Percentiles rank a stretch among this genome's conserved stretches.
Conservation (phyloP, 2,797 vertebrate genomes). For the Fistularia tabacaria region DNA sequence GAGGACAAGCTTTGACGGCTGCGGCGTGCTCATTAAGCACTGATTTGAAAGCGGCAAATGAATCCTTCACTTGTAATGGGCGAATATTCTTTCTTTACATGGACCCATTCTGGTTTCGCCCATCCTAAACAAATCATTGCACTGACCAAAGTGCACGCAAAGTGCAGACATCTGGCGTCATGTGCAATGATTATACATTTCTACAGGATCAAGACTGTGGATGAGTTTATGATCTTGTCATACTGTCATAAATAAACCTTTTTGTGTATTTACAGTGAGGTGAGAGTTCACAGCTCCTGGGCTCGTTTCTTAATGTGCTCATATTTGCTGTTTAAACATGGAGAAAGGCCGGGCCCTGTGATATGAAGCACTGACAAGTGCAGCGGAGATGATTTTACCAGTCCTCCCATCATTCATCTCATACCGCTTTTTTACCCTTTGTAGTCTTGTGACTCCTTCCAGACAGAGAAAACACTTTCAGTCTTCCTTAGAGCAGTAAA, state of each 20-base stretch:
- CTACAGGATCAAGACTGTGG: slow-evolving; percentile 2
- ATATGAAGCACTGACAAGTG: slow-evolving; percentile 26
- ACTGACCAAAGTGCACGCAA: slow-evolving; percentile 18
- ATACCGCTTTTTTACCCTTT: slow-evolving; percentile 35
- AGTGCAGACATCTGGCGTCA: slow-evolving; percentile 47
- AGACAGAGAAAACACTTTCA: slow-evolving; percentile 22
- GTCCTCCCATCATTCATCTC: slow-evolving; percentile 20
- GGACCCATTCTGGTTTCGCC: slow-evolving; percentile 25
- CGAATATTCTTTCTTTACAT: slow-evolving; percentile 14
- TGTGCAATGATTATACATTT: slow-evolving; percentile 35
- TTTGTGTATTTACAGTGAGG: slow-evolving; percentile 52
- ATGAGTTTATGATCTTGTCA: slow-evolving; percentile 30
- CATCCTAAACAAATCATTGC: slow-evolving; percentile 29
- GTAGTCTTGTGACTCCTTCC: slow-evolving; percentile 42
- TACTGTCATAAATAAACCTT: slow-evolving; percentile 39
- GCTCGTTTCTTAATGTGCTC: slow-evolving; percentile 14
- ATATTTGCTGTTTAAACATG: slow-evolving; percentile 36
- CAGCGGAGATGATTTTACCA: slow-evolving; percentile 15
- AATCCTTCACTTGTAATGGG: background rate
- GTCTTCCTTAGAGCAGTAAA: slow-evolving; percentile 10
- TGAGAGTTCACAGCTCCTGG: slow-evolving; percentile 39
- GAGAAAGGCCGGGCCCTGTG: slow-evolving; percentile 26
- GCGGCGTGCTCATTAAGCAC: slow-evolving; percentile 33
- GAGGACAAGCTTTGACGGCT: slow-evolving; percentile 16
- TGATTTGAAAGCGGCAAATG: slow-evolving; percentile 7